These are phyloP conservation scores for Xestobium rufovillosum DNA, from an alignment of 2,888 invertebrate species.

Conservation along the genomic window DNA sequence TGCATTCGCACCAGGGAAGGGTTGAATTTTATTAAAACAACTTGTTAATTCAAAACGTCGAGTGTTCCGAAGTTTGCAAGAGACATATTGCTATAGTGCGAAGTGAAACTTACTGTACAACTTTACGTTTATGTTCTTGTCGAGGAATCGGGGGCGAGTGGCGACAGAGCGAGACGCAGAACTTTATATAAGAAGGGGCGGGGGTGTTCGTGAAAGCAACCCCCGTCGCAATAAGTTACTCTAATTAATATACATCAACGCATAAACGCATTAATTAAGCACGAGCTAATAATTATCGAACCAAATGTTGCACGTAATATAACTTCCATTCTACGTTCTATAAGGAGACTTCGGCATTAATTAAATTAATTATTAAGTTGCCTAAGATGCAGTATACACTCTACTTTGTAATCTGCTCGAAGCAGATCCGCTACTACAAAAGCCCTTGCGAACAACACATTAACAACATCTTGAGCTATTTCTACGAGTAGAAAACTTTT, in stretches of 20 bases:
- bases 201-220: too few species aligned
- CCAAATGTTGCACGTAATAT: constrained; percentile 42
- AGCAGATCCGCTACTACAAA: too few species aligned
- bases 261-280: constrained; percentile 45
- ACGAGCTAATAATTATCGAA: constrained; percentile 43
- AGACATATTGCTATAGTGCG: constrained; percentile 35
- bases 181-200: too few species aligned
- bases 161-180: constrained; percentile 24
- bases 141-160: constrained; percentile 26
- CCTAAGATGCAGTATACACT: too few species aligned
- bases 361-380: too few species aligned
- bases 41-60: constrained; percentile 44
- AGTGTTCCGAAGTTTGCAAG: constrained; percentile 37
- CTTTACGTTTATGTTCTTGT: constrained; percentile 37
- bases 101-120: constrained; percentile 37
- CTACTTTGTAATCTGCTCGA: too few species aligned
- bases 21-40: constrained; percentile 45
- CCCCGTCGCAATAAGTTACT: constrained; percentile 38
- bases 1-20: constrained; percentile 34
- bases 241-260: constrained; percentile 46
- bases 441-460: too few species aligned
- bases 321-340: too few species aligned
- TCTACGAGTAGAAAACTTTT: too few species aligned
- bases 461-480: too few species aligned
- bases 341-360: too few species aligned